Evolutionary conservation across 2,888 invertebrate genomes (phyloP).

Genomic region (Trachelus troglodyta): DNA sequence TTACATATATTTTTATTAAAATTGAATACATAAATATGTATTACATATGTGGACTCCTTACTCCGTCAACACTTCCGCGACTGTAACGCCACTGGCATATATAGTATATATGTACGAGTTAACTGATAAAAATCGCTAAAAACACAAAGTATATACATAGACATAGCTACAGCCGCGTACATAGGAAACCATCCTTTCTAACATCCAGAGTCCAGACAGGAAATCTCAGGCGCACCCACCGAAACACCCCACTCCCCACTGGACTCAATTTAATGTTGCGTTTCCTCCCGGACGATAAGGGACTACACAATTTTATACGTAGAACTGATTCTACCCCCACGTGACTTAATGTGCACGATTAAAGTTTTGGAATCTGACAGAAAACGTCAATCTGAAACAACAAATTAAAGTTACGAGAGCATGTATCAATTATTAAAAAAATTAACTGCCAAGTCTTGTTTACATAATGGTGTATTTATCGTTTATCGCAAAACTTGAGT

Average conservation of each 20-base stretch:
- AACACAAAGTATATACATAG: constrained; percentile 15
- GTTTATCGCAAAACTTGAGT: neutral
- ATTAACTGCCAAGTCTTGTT: neutral
- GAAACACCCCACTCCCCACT: constrained; percentile 61
- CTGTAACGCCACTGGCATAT: neutral
- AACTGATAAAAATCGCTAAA: neutral
- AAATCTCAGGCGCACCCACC: constrained; percentile 65
- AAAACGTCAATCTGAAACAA: neutral
- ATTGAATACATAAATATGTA: neutral
- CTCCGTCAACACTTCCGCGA: neutral
- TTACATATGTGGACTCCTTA: neutral
- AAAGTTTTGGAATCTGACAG: neutral
- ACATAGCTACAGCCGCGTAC: constrained; percentile 15
- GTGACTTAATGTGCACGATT: neutral
- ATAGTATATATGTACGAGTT: neutral
- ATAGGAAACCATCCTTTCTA: constrained; percentile 54
- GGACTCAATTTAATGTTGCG: constrained; percentile 63
- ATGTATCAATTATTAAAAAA: neutral
- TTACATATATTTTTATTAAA: neutral
- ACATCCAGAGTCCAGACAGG: constrained; percentile 58
- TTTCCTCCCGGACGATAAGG: constrained; percentile 61
- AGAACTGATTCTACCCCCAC: constrained; percentile 35
- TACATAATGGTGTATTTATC: neutral
- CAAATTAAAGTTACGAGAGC: neutral
- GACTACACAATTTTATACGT: constrained; percentile 52